phyloP scores from a whole-genome alignment of 2,797 vertebrate genomes.

The Margarornis squamiger region DNA sequence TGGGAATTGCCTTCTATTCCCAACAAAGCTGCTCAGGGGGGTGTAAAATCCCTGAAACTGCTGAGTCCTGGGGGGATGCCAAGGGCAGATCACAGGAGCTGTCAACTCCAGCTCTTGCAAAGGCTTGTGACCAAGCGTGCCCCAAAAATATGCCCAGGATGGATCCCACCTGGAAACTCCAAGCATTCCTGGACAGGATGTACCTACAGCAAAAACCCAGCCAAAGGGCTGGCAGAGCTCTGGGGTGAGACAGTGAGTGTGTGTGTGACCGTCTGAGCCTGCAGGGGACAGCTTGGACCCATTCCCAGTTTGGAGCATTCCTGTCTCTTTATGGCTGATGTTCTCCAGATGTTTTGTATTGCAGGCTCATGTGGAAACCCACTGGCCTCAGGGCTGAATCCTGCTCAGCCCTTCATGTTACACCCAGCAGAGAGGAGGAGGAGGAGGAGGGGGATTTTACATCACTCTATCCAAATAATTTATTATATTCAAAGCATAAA shows the following conservation, averaged over 20 bases:
- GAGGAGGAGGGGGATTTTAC: not conserved
- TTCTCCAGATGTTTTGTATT: slow-evolving; percentile 55
- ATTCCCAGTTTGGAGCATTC: slow-evolving; percentile 21
- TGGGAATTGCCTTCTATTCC: not conserved
- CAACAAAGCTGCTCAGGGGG: not conserved
- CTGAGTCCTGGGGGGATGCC: not conserved
- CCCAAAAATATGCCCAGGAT: not conserved
- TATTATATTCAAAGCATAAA: not conserved
- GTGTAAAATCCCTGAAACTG: not conserved
- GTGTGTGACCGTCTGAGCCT: not conserved
- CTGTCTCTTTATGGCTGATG: slow-evolving; percentile 30
- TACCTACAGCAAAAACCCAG: not conserved
- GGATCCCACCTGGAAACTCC: not conserved
- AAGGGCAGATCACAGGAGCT: not conserved
- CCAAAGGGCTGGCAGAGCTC: not conserved
- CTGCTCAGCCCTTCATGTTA: not conserved
- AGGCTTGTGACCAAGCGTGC: accelerated
- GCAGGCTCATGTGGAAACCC: slow-evolving; percentile 33
- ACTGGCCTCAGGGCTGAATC: not conserved
- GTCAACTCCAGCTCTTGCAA: not conserved
- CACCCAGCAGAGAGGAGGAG: not conserved
- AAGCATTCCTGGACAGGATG: not conserved
- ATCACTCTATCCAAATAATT: accelerated
- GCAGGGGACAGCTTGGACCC: not conserved
- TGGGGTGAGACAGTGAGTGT: not conserved